Evolutionary conservation across 2,888 invertebrate species (phyloP).

Genomic region (Punctoribates punctum): DNA sequence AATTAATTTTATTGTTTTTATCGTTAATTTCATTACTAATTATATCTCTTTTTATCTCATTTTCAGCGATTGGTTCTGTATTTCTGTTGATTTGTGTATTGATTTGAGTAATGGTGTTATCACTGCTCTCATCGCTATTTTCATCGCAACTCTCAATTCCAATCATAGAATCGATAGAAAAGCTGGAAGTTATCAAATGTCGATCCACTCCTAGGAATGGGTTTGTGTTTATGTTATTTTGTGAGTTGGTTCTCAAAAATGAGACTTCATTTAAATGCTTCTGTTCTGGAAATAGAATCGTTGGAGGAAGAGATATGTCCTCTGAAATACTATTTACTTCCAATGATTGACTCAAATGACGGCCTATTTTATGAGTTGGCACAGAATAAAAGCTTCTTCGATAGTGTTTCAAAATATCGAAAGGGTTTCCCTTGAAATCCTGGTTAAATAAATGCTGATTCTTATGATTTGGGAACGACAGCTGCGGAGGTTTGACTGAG

Average conservation of each 20-base stretch:
- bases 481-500: neutral
- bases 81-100: neutral
- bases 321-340: neutral
- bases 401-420: constrained; percentile 14
- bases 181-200: neutral
- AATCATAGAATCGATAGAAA: constrained; percentile 19
- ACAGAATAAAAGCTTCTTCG: constrained; percentile 20
- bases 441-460: neutral
- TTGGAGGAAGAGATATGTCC: neutral
- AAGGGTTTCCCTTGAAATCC: constrained; percentile 27
- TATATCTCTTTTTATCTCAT: neutral
- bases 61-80: neutral
- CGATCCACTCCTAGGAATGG: neutral
- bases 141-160: constrained; percentile 26
- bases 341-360: neutral
- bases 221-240: constrained; percentile 1
- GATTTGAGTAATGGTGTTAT: neutral
- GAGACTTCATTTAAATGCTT: neutral
- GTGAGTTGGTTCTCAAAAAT: neutral
- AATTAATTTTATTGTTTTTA: neutral
- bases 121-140: constrained; percentile 26
- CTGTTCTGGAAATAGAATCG: neutral
- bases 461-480: no score
- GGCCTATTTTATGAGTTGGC: constrained; percentile 5
- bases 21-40: neutral